Conservation (phyloP, 1,140 invertebrate genomes). For the Aphaenogaster floridana region DNA sequence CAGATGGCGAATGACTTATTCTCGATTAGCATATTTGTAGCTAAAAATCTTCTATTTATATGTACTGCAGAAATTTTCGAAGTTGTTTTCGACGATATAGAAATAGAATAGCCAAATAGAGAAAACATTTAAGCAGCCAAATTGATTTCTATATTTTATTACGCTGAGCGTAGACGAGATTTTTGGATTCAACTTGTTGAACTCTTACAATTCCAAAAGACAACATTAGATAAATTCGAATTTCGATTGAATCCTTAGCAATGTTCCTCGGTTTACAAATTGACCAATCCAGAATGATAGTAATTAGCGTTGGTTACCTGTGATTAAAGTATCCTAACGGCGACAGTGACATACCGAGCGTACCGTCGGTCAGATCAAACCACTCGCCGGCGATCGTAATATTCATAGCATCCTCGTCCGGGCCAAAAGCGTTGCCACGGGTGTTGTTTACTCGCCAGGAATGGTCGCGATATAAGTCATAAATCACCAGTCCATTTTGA, state of each 20-base stretch:
- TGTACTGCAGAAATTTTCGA: background rate
- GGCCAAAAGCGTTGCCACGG: constrained; percentile 84
- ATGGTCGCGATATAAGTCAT: constrained; percentile 79
- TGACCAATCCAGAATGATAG: background rate
- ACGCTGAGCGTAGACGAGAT: background rate
- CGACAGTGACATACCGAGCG: constrained; percentile 85
- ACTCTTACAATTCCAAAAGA: background rate
- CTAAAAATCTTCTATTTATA: background rate
- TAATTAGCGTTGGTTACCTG: constrained; percentile 77
- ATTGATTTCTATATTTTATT: background rate
- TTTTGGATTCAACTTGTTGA: constrained; percentile 9
- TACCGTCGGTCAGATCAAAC: constrained; percentile 84
- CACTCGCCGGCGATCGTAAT: constrained; percentile 84
- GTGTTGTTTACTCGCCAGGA: constrained; percentile 86
- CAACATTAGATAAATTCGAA: background rate
- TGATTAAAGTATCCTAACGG: constrained; percentile 82
- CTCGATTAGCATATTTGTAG: background rate
- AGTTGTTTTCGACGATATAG: background rate
- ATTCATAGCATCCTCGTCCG: constrained; percentile 81
- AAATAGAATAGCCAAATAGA: background rate
- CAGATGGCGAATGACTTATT: background rate
- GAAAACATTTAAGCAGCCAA: background rate
- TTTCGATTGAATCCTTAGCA: background rate
- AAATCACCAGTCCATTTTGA: constrained; percentile 84
- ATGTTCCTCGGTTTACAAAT: background rate